Base-by-base conservation (phyloP, 37 sponge, comb jelly and placozoan species). In the Aphrocallistes beatrix region DNA sequence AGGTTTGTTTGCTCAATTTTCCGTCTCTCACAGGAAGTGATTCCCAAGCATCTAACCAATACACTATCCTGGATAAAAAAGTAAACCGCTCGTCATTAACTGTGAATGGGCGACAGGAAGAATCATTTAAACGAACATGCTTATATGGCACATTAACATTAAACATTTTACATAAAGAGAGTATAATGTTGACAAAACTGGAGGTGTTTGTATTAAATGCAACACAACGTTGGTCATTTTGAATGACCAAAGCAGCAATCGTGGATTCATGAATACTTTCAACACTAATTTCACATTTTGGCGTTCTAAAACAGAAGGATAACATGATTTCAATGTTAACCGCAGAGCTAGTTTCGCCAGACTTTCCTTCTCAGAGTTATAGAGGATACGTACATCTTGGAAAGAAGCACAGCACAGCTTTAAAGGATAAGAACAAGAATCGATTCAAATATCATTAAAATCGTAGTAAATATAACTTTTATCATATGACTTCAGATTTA, bases 21-120 rank as follows among this genome's bases (percentile, higher is more conserved):
- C 75, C 25, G 8, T 28, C 75, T 60, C n/a, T 60, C 32, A n/a
- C 75, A 60, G 75, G 75, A 60, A 60, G 75, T 32, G 75, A 60
- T 60, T 60, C 75, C 25, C 75, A 60, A 60, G 75, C 75, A 60
- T 60, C 75, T 60, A 60, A 60, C 75, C 75, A 60, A 60, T 60
- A 6, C 6, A 60, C 75, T 60, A 60, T 60, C 25, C 75, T 21
- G 34, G 25, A 21, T 60, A 60, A 60, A 28, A 60, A 60, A 28
- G 75, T 32, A 28, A 60, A 60, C 28, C 75, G 34, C 8, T 60
- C 25, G 75, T 60, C 75, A 60, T 60, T 60, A 60, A 60, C 25
- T 32, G 32, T 28, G 75, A 60, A 60, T 60, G 75, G 75, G 25
- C 34, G 3, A 60, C 32, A 21, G 75, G 17, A 28, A 32, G 75